These are phyloP conservation scores for Ophion obscuratus DNA, from an alignment of 2,888 invertebrate species.

Conservation along the genomic window DNA sequence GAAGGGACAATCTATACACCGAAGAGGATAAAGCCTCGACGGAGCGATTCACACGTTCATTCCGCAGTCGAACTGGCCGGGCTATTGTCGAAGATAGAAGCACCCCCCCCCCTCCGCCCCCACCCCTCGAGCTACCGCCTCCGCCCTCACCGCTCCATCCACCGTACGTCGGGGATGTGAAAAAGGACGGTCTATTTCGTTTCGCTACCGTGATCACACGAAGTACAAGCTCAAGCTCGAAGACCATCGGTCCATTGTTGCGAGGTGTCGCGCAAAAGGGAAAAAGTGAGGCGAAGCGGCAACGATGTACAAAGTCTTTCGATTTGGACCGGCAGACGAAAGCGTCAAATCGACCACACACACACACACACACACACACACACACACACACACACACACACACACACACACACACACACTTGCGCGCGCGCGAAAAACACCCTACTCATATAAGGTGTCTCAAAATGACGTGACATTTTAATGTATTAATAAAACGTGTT, in stretches of 20 bases:
- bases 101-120: background rate
- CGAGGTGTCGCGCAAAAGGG: constrained; percentile 20
- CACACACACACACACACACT: too few species aligned
- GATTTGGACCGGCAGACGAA: constrained; percentile 52
- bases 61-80: too few species aligned
- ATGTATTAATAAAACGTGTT: too few species aligned
- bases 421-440: too few species aligned
- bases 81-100: background rate
- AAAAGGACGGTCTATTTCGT: constrained; percentile 32
- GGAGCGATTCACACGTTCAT: constrained; percentile 21
- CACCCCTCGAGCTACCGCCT: too few species aligned
- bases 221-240: constrained; percentile 23
- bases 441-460: background rate
- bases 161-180: background rate
- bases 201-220: constrained; percentile 57
- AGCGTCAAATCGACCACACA: constrained; percentile 37
- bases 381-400: too few species aligned
- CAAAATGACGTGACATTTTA: too few species aligned
- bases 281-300: background rate
- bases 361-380: too few species aligned
- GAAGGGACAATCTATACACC: constrained; percentile 36
- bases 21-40: constrained; percentile 16
- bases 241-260: constrained; percentile 43
- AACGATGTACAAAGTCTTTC: constrained; percentile 46
- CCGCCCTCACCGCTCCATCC: too few species aligned